A percentile compares a stretch with the other conserved stretches of the same genome.
Evolutionary conservation across 2,797 vertebrate genomes (phyloP).

Genomic region (Danio tinwini): DNA sequence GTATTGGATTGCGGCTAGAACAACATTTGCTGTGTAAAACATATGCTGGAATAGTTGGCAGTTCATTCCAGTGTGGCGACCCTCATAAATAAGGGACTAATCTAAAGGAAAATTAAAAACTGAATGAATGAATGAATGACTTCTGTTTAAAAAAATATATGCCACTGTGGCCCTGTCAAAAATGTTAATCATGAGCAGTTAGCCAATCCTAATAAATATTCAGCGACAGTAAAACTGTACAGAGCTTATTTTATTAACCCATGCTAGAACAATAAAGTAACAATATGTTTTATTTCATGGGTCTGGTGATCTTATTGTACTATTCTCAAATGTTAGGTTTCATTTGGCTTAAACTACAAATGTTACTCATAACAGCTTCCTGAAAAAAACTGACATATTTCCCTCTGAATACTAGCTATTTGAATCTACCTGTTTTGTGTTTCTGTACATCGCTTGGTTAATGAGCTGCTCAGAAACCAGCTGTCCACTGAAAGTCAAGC

Average conservation of each 20-base stretch:
- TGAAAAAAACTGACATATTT: slow-evolving; percentile 14
- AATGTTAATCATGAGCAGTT: neutral
- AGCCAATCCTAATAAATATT: neutral
- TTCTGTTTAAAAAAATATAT: neutral
- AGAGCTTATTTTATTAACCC: slow-evolving; percentile 6
- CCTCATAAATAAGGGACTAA: too few relatives aligned
- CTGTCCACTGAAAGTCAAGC: slow-evolving; percentile 20
- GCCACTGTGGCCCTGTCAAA: too few relatives aligned
- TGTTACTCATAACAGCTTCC: neutral
- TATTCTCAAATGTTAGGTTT: neutral
- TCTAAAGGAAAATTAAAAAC: too few relatives aligned
- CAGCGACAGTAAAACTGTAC: neutral
- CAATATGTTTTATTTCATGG: neutral
- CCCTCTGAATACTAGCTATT: neutral
- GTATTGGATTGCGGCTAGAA: too few relatives aligned
- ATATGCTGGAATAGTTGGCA: too few relatives aligned
- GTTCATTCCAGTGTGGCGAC: too few relatives aligned
- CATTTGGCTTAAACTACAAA: neutral
- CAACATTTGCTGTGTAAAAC: too few relatives aligned
- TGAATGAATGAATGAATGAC: too few relatives aligned
- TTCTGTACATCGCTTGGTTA: neutral
- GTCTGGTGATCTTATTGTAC: neutral
- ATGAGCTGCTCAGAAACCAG: slow-evolving; percentile 25
- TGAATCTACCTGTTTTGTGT: neutral
- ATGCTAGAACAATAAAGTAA: neutral